Conservation (phyloP, 2,888 invertebrate genomes). For the Leucophora obtusa region DNA sequence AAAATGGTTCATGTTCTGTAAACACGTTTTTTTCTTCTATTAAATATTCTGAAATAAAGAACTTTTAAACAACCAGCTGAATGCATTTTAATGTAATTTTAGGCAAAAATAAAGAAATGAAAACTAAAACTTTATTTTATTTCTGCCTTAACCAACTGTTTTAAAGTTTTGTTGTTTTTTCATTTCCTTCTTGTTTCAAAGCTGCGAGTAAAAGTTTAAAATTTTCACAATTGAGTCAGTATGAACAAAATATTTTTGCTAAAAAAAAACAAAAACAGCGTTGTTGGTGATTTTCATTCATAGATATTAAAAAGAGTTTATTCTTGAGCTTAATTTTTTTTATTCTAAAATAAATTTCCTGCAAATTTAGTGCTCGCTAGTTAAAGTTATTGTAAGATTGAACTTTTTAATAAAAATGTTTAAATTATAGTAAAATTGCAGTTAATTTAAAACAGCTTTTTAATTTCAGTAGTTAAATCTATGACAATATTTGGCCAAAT, state of each 20-base stretch:
- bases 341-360: too few relatives aligned
- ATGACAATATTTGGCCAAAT: too few relatives aligned
- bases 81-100: slow-evolving; percentile 64
- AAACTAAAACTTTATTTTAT: slow-evolving; percentile 20
- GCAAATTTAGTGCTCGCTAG: too few relatives aligned
- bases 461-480: too few relatives aligned
- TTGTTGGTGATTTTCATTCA: not conserved
- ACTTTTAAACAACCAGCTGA: slow-evolving; percentile 57
- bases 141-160: slow-evolving; percentile 23
- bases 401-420: too few relatives aligned
- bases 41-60: slow-evolving; percentile 12
- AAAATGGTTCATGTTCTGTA: slow-evolving; percentile 19
- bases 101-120: slow-evolving; percentile 50
- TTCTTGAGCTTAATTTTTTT: not conserved
- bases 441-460: too few relatives aligned
- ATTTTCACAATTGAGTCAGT: not conserved
- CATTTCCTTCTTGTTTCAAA: not conserved
- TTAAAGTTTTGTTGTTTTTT: slow-evolving; percentile 20
- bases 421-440: too few relatives aligned
- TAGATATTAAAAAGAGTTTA: not conserved
- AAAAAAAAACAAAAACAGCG: not conserved
- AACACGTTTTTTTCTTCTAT: slow-evolving; percentile 4
- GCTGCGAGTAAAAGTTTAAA: not conserved
- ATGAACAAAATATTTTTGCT: not conserved
- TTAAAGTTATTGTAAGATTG: too few relatives aligned